Base-by-base conservation (phyloP, 2,888 invertebrate species). In the Crossocerus cetratus region DNA sequence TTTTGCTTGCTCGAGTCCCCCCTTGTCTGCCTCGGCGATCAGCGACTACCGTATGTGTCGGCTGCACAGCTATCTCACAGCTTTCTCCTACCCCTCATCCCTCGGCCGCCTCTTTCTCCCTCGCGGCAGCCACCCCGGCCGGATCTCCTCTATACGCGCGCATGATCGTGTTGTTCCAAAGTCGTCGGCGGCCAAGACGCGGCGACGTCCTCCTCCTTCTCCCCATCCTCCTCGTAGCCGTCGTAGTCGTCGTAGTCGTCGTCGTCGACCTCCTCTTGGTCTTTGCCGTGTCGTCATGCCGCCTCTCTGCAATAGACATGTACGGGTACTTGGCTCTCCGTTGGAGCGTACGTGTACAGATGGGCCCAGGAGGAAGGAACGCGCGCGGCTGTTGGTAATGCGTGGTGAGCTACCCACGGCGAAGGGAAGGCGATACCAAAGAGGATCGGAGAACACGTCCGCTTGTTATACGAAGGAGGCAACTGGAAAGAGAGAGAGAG, bases 21-120 rank as follows among this genome's bases (percentile, higher is more conserved):
- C 32, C 82, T 89, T 89, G 89, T 89, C 89, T 89, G 87, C 84
- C 84, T 86, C 82, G 85, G 82, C 87, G 88, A 90, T 89, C 89
- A 86, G 83, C 86, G 89, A 90, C 90, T 90, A 90, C 90, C 90
- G 90, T 90, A 87, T 88, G 89, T 87, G 89, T 86, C 84, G 81
- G 80, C 77, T 79, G 78, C 81, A 80, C 75, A 76, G 80, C 81
- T 86, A 85, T 86, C 86, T 86, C 84, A 72, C 81, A 76, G 78
- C 77, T 64, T 69, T 68, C 69, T 65, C 57, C 61, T 65, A 81
- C 78, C 70, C 62, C 62, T 53, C 62, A n/a, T n/a, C n/a, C 65
- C 65, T 63, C 45, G 57, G 49, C 70, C 69, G 59, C 77, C 73
- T 54, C 72, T 72, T 76, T 56, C 60, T 54, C 65, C 62, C 69